Evolutionary conservation across 2,888 invertebrate species (phyloP).

Genomic region (Blera fallax): DNA sequence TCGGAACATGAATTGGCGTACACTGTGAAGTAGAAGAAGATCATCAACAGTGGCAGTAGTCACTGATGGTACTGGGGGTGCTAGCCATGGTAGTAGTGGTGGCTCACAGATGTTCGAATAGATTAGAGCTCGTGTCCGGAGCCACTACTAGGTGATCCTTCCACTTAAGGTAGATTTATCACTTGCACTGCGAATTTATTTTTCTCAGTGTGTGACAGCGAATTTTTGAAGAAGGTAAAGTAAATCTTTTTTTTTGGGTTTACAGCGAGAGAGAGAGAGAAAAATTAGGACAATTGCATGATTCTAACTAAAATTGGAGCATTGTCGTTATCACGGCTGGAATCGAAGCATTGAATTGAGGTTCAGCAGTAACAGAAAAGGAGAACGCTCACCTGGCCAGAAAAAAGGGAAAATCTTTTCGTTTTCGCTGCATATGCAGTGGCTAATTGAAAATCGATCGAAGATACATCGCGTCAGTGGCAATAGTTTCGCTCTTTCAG

Average conservation of each 20-base stretch:
- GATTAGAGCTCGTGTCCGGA: constrained; percentile 61
- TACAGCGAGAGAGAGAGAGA: background rate
- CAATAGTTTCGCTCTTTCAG: constrained; percentile 39
- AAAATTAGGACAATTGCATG: constrained; percentile 33
- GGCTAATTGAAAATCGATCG: constrained; percentile 48
- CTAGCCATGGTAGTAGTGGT: constrained; percentile 2
- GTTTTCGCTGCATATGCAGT: constrained; percentile 51
- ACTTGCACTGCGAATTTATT: constrained; percentile 48
- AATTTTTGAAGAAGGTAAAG: constrained; percentile 52
- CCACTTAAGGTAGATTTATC: constrained; percentile 59
- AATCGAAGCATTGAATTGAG: constrained; percentile 33
- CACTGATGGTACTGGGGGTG: constrained; percentile 1
- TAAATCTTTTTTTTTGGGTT: constrained; percentile 28
- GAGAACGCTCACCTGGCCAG: background rate
- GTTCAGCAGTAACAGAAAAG: constrained; percentile 26
- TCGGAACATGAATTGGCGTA: constrained; percentile 38
- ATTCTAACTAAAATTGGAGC: constrained; percentile 55
- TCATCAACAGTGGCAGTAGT: constrained; percentile 28
- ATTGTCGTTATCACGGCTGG: constrained; percentile 52
- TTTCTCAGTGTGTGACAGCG: constrained; percentile 48
- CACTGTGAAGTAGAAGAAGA: constrained; percentile 22
- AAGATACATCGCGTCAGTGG: constrained; percentile 18
- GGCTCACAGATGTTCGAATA: constrained; percentile 50
- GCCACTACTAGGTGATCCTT: constrained; percentile 57
- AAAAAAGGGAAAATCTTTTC: constrained; percentile 61